These are phyloP conservation scores for Aphrocallistes beatrix DNA, from an alignment of 37 sponge, comb jelly and placozoan species.

Conservation along the genomic window DNA sequence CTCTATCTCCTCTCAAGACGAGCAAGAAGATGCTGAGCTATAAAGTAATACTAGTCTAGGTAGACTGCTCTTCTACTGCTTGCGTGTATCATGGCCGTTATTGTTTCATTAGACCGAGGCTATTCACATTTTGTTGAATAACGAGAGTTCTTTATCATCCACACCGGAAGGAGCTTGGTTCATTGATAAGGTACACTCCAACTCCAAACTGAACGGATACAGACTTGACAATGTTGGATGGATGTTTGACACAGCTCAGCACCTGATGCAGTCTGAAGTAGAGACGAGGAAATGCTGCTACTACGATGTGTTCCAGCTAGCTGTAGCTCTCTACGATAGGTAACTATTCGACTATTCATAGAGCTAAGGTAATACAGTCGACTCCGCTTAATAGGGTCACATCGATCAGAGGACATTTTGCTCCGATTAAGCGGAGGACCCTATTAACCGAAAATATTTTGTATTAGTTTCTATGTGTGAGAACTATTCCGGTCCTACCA, in stretches of 20 bases:
- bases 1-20: background rate
- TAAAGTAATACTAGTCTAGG: background rate
- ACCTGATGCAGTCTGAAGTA: background rate
- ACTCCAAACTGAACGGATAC: background rate
- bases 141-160: background rate
- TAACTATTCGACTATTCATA: too few relatives aligned
- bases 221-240: slow-evolving; percentile 7
- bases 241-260: slow-evolving; percentile 17
- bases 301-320: slow-evolving; percentile 6
- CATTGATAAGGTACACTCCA: background rate
- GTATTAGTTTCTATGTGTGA: too few relatives aligned
- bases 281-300: background rate
- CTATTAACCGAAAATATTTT: too few relatives aligned
- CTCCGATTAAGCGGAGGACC: too few relatives aligned
- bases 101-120: slow-evolving; percentile 2
- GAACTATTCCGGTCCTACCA: too few relatives aligned
- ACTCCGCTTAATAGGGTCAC: too few relatives aligned
- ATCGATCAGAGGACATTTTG: too few relatives aligned
- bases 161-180: background rate
- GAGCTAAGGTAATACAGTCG: too few relatives aligned
- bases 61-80: background rate
- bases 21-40: background rate
- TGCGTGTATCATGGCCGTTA: background rate
- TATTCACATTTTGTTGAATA: background rate
- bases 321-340: slow-evolving; percentile 11